Evolutionary conservation across 1,140 invertebrate species (phyloP), one percentile per base, ranked within the genome.

Genomic region (Hirudo medicinalis): DNA sequence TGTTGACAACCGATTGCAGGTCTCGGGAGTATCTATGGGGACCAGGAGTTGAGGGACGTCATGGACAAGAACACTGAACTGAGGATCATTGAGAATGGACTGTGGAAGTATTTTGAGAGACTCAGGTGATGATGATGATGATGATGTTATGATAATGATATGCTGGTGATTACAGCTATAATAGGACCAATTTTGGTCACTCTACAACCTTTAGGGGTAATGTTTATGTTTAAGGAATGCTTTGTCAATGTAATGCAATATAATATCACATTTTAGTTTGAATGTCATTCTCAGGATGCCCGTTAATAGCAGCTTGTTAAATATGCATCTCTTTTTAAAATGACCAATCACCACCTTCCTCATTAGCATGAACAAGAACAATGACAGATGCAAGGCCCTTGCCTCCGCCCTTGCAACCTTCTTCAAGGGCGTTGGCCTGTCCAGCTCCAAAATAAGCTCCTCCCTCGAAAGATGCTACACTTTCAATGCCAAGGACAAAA

Each of bases 21-120:
- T n/a, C 83, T 95, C 67, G 91, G 89, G 17, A 89, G 88, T 54
- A 87, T 96, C 69, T 96, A 91, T 83, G 92, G 92, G 20, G 91
- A 93, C 80, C 82, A 86, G 60, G 86, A 89, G 73, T 83, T 97
- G 5, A 86, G 88, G 74, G 88, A 90, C 78, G 87, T 88, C 75
- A 86, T 88, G 69, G 92, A 95, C 78, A 91, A 90, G 83, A 79
- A 84, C 55, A 88, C 88, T 80, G 90, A 95, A 83, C 82, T 86
- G 60, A 86, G 87, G 82, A 87, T 90, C 75, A 84, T 90, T 74
- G 87, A 92, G 82, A 86, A 82, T 76, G 86, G 87, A 73, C 83
- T 93, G 60, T 78, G 89, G 75, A 88, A 88, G 57, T 88, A 89
- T 77, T 82, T 91, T 76, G 88, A 90, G 75, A 83, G 84, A 27